Percentiles rank a stretch among this genome's conserved stretches.
These are phyloP conservation scores for Mesorhabditis spiculigera DNA, from an alignment of 2,888 invertebrate genomes.

Conservation along the genomic window DNA sequence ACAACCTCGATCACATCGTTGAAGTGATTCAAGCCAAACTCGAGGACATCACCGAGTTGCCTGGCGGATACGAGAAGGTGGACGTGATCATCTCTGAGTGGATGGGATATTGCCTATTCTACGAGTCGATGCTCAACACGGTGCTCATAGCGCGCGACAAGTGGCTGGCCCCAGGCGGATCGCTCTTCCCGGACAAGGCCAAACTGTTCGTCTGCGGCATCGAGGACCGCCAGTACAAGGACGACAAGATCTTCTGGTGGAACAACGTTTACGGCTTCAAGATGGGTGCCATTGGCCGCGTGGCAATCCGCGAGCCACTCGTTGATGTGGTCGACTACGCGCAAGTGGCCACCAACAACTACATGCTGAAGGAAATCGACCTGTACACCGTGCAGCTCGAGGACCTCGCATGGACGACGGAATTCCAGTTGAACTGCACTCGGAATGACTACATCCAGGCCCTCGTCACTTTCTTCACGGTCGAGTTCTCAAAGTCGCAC, in stretches of 20 bases:
- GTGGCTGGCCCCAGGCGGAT: slow-evolving; percentile 79
- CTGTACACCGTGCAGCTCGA: slow-evolving; percentile 93
- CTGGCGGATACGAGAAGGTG: slow-evolving; percentile 78
- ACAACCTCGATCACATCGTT: slow-evolving; percentile 61
- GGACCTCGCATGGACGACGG: slow-evolving; percentile 85
- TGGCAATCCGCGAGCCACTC: slow-evolving; percentile 94
- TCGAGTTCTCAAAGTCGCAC: slow-evolving; percentile 98
- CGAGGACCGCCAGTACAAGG: slow-evolving; percentile 94
- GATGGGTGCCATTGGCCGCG: slow-evolving; percentile 96
- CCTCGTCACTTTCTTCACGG: slow-evolving; percentile 95
- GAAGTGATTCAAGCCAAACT: slow-evolving; percentile 68
- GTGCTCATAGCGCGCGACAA: slow-evolving; percentile 96
- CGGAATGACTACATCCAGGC: slow-evolving; percentile 70
- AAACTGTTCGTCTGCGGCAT: slow-evolving; percentile 82
- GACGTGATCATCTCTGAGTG: slow-evolving; percentile 84
- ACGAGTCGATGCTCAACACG: slow-evolving; percentile 98
- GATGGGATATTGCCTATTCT: slow-evolving; percentile 87
- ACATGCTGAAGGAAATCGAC: slow-evolving; percentile 86
- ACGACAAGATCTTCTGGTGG: slow-evolving; percentile 99
- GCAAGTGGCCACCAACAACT: slow-evolving; percentile 93
- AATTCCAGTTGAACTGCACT: slow-evolving; percentile 63
- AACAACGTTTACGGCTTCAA: slow-evolving; percentile 99
- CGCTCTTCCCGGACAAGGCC: slow-evolving; percentile 87
- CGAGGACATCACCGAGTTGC: slow-evolving; percentile 82
- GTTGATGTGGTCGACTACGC: slow-evolving; percentile 98